Evolutionary conservation across 37 sponge, comb jelly and placozoan species (phyloP).

Genomic region (Petrosia ficiformis): DNA sequence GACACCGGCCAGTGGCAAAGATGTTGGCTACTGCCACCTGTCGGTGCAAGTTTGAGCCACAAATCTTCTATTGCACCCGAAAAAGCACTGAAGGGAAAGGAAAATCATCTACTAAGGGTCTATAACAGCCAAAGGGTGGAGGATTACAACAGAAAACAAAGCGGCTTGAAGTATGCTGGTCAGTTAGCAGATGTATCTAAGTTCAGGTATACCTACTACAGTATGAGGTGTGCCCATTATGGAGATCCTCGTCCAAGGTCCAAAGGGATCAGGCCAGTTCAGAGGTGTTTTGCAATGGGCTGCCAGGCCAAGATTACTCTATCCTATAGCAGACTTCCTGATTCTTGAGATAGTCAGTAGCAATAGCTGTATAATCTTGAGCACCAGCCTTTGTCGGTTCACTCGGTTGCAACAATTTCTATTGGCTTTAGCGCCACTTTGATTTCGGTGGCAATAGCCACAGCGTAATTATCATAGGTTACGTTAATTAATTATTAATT

Average conservation of each 20-base stretch:
- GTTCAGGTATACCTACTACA: conserved; percentile 12
- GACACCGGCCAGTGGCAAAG: too few relatives aligned
- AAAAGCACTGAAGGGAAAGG: neutral
- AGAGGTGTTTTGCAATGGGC: conserved; percentile 6
- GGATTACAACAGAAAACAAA: neutral
- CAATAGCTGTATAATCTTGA: too few relatives aligned
- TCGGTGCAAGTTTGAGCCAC: neutral
- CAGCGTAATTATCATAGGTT: too few relatives aligned
- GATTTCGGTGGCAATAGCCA: too few relatives aligned
- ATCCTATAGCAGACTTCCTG: too few relatives aligned
- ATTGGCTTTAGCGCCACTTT: too few relatives aligned
- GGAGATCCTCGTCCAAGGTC: conserved; percentile 6
- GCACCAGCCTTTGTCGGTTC: too few relatives aligned
- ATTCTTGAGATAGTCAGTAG: too few relatives aligned
- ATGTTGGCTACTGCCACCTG: conserved; percentile 1
- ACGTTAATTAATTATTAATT: too few relatives aligned
- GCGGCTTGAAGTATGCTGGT: too few relatives aligned
- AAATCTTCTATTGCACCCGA: neutral
- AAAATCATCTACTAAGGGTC: neutral
- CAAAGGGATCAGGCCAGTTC: conserved; percentile 11
- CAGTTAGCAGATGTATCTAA: neutral
- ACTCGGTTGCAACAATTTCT: too few relatives aligned
- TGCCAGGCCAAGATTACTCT: too few relatives aligned
- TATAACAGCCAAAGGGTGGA: neutral
- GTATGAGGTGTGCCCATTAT: conserved; percentile 20